Conservation (phyloP, 2,797 vertebrate genomes). For the Tokudaia muenninki region DNA sequence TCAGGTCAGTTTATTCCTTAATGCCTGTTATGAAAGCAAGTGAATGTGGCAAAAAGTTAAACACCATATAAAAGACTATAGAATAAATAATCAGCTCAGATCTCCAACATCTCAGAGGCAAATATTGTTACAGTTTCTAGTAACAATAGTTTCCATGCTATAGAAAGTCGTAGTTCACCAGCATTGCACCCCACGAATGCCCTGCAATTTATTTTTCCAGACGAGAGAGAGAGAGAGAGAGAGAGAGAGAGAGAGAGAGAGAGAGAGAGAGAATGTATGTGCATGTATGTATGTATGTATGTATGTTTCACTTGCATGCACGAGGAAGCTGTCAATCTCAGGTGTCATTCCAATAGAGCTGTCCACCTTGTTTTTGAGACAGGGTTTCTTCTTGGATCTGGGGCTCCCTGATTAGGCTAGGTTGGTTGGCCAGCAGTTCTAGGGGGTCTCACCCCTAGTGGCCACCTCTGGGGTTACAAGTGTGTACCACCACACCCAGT, state of each 20-base stretch:
- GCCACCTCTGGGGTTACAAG: neutral
- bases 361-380: neutral
- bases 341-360: neutral
- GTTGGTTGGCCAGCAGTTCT: neutral
- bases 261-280: neutral
- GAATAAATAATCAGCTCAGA: conserved; percentile 11
- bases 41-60: neutral
- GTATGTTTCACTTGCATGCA: neutral
- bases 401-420: neutral
- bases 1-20: conserved; percentile 56
- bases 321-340: too few relatives aligned
- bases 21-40: conserved; percentile 49
- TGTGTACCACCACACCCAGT: neutral
- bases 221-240: neutral
- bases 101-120: neutral
- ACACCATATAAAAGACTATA: neutral
- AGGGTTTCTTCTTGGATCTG: neutral
- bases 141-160: neutral
- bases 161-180: neutral
- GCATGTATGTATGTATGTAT: neutral
- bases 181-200: neutral
- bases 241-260: too few relatives aligned
- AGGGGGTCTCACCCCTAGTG: neutral
- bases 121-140: conserved; percentile 8
- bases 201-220: conserved; percentile 45